A percentile compares a stretch with the other conserved stretches of the same genome.
phyloP scores from a whole-genome alignment of 2,113 vertebrate species.

The Melanerpes formicivorus region DNA sequence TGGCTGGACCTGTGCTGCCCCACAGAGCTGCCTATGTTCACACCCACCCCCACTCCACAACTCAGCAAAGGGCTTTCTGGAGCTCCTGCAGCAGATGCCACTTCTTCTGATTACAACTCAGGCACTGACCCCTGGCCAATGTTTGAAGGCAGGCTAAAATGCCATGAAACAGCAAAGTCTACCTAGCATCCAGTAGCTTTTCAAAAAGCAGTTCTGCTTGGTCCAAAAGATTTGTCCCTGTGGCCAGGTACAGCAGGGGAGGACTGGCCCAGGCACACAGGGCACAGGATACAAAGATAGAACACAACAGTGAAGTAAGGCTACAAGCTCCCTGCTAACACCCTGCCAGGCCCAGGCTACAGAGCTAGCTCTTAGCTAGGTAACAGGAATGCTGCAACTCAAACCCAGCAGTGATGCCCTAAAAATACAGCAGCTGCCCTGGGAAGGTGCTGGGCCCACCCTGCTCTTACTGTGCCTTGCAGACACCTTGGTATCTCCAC shows the following conservation, averaged over 20 bases:
- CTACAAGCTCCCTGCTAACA: background rate
- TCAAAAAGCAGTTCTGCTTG: slow-evolving; percentile 1
- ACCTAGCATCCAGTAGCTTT: background rate
- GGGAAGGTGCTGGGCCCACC: background rate
- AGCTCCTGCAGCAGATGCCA: background rate
- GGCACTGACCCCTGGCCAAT: background rate
- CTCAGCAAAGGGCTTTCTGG: background rate
- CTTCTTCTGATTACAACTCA: background rate
- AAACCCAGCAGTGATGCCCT: background rate
- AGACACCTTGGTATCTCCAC: background rate
- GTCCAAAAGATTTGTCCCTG: slow-evolving; percentile 10
- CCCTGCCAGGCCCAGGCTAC: background rate
- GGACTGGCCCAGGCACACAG: background rate
- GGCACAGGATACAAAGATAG: background rate
- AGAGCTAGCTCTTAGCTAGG: background rate
- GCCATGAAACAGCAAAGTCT: background rate
- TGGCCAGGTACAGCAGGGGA: background rate
- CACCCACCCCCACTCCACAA: background rate
- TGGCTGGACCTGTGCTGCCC: background rate
- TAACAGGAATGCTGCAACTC: background rate
- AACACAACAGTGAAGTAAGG: background rate
- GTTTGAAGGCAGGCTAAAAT: slow-evolving; percentile 1
- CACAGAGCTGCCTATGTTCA: background rate
- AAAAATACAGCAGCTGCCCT: background rate
- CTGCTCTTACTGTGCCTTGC: background rate